Evolutionary conservation across 2,113 vertebrate species (phyloP).

Genomic region (Entelurus aequoreus): DNA sequence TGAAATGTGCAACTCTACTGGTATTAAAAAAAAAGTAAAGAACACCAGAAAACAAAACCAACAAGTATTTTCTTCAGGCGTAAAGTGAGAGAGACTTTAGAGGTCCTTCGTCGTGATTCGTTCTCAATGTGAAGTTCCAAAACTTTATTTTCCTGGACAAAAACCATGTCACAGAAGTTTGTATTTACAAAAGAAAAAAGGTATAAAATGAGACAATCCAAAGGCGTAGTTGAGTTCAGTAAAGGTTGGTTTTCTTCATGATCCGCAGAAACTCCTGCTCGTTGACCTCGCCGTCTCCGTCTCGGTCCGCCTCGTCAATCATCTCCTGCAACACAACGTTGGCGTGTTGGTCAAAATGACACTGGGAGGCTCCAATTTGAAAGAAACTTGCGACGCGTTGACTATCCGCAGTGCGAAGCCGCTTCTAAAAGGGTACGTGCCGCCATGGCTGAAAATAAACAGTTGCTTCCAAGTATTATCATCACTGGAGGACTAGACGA

Average conservation of each 20-base stretch:
- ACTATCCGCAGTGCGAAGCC: too few species aligned
- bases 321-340: constrained; percentile 78
- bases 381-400: too few species aligned
- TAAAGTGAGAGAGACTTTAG: constrained; percentile 61
- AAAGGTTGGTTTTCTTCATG: constrained; percentile 92
- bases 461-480: too few species aligned
- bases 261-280: constrained; percentile 92
- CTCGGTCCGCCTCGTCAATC: constrained; percentile 91
- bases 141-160: constrained; percentile 58
- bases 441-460: too few species aligned
- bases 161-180: constrained; percentile 33
- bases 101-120: constrained; percentile 23
- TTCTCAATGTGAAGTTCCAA: constrained; percentile 21
- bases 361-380: too few species aligned
- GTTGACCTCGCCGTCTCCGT: constrained; percentile 88
- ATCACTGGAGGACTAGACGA: too few species aligned
- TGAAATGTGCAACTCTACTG: too few species aligned
- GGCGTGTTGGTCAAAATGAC: not conserved
- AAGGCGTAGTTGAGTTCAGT: constrained; percentile 53
- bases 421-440: too few species aligned
- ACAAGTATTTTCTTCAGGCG: not conserved
- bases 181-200: not conserved
- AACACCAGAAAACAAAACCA: too few species aligned
- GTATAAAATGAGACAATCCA: not conserved
- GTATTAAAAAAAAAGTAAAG: too few species aligned